Conservation (phyloP, 1,140 invertebrate genomes). For the Stratiolaelaps scimitus region DNA sequence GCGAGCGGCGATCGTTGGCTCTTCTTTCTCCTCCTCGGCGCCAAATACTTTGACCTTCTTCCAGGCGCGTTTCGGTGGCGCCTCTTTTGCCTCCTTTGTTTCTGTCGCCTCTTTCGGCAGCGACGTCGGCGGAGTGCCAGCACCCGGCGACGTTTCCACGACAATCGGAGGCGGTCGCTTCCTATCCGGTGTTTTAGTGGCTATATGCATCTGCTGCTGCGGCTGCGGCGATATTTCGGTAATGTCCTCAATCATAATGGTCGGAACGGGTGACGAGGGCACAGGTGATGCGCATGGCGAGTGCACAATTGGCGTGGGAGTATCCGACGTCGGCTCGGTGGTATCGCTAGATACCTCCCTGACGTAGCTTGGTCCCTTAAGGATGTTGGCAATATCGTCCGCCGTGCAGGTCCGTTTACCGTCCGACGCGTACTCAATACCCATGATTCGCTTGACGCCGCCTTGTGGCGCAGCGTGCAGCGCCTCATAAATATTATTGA, state of each 20-base stretch:
- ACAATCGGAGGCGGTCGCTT: not conserved
- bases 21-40: conserved; percentile 31
- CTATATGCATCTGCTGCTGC: conserved; percentile 16
- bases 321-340: conserved; percentile 24
- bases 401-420: not conserved
- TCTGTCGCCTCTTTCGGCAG: not conserved
- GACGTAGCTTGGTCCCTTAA: not conserved
- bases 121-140: not conserved
- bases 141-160: conserved; percentile 26
- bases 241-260: conserved; percentile 16
- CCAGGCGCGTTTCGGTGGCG: conserved; percentile 24
- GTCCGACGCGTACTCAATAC: conserved; percentile 18
- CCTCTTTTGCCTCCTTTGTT: conserved; percentile 20
- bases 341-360: conserved; percentile 9
- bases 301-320: conserved; percentile 15
- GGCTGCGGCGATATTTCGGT: conserved; percentile 10
- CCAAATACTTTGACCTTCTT: conserved; percentile 19
- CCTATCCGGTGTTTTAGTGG: conserved; percentile 27
- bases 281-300: conserved; percentile 9
- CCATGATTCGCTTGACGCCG: conserved; percentile 7
- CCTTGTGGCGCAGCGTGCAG: not conserved
- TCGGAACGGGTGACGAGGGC: conserved; percentile 9
- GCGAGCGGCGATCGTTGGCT: not conserved
- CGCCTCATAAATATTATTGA: conserved; percentile 24
- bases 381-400: conserved; percentile 13